Evolutionary conservation across 2,888 invertebrate genomes (phyloP), one percentile per base, ranked within the genome.

Genomic region (Callinectes sapidus): DNA sequence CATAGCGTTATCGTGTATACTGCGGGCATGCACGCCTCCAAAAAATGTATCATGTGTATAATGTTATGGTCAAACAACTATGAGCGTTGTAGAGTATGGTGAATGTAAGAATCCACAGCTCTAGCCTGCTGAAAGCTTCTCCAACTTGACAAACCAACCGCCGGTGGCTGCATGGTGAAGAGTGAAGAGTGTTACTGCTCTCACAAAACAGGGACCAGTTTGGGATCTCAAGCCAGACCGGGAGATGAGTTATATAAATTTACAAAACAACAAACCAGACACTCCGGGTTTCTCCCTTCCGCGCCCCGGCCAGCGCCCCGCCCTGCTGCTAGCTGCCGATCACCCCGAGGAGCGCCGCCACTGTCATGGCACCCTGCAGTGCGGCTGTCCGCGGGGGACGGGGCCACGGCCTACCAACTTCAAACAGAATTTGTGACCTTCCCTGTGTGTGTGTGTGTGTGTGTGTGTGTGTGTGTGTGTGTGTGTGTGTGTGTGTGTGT

Each of bases 251-350:
- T 81, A 81, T 35, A 16, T 35, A 35, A 81, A 32, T 81, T 81
- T 81, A 81, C 81, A 81, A 81, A 81, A 81, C 35, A 81, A 81
- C 35, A 81, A 32, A 32, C 16, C 81, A 81, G 81, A 81, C 81
- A 81, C 13, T 81, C 10, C n/a, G 35, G 0, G 81, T 13, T 13
- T 35, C 35, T 35, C 28, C 8, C 71, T 28, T 8, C 28, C 28
- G 1, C 28, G 8, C 35, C 32, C 5, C 10, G 32, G 14, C 5
- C 32, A 32, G 35, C 14, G 23, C 81, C 35, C 32, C 81, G 16
- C 81, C 81, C 32, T 5, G 35, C 32, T 5, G 35, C 16, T 28
- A 71, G 35, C 48, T 10, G 48, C 48, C 14, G 32, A 35, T 8
- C 35, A 81, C 81, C 10, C 35, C 0, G 16, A 10, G 32, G 35